Evolutionary conservation across 2,113 vertebrate species (phyloP), one percentile per base, ranked within the genome.

Genomic region (Elanoides forficatus): DNA sequence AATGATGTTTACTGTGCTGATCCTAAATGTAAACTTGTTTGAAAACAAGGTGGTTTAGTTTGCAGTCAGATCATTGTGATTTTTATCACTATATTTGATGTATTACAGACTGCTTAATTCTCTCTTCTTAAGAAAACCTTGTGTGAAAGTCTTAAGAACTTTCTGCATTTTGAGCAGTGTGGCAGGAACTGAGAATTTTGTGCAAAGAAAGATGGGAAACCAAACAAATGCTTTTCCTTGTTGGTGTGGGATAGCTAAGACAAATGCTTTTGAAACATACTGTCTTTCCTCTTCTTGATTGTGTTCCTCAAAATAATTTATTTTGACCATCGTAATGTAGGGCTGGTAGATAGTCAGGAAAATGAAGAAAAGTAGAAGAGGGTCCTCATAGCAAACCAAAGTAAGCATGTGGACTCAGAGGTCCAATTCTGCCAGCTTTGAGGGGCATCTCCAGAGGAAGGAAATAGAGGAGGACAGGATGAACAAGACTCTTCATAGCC

Each of bases 41-140:
- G 83, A 95, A 91, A 95, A 85, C 42, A 84, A 93, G 70, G 32
- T 94, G 53, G 55, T 83, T 93, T 88, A 65, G 70, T 79, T 36
- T 92, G 36, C 58, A 75, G 52, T 81, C 86, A 85, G 32, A 76
- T 91, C 48, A 90, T 17, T 23, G 11, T 72, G 52, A 78, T 88
- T 70, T 93, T 91, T 92, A 72, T 88, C 58, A 16, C 52, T 53
- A 17, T 72, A 81, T 60, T 73, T 76, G 60, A 66, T 78, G 23
- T 85, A 52, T 59, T 88, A 47, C 60, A 55, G 56, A 42, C 70
- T 85, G 22, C 65, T 81, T 96, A 81, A 55, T 89, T 78, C 22
- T 81, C 16, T 93, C 30, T 58, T 87, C 52, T 50, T 74, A 40
- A 72, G 62, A 72, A 86, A 68, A 76, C 88, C 12, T 36, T 63